Conservation (phyloP, 2,888 invertebrate genomes). For the Xylota segnis region DNA sequence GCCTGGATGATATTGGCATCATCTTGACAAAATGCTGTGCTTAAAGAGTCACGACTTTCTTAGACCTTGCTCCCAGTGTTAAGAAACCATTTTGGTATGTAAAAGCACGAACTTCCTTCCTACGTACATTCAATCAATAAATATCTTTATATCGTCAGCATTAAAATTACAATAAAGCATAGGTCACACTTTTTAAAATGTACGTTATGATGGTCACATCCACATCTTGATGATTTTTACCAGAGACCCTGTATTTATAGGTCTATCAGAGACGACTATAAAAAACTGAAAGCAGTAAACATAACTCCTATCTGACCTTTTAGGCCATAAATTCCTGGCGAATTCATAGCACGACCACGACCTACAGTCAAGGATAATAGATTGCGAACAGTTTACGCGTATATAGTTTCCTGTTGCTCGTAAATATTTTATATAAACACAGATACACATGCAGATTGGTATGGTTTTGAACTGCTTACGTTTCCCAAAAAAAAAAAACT, state of each 20-base stretch:
- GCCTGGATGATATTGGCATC: too few species aligned
- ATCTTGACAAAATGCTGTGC: too few species aligned
- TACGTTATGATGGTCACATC: background rate
- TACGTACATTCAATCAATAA: too few species aligned
- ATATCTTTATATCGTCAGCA: background rate
- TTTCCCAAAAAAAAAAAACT: background rate
- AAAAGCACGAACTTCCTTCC: too few species aligned
- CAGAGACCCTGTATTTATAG: background rate
- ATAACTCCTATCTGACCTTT: conserved; percentile 2
- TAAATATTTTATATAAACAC: conserved; percentile 10
- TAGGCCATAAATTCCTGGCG: background rate
- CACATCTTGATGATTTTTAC: background rate
- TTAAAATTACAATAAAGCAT: background rate
- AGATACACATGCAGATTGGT: background rate
- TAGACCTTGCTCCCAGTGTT: too few species aligned
- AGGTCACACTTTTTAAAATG: background rate
- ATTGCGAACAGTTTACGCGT: conserved; percentile 13
- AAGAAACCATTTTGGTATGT: too few species aligned
- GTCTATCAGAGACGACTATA: background rate
- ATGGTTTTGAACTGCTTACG: background rate
- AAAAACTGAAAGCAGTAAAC: background rate
- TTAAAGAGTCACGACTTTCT: too few species aligned
- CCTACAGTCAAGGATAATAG: conserved; percentile 18
- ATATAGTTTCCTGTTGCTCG: conserved; percentile 22
- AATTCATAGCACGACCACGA: conserved; percentile 20